Evolutionary conservation across 2,113 vertebrate species (phyloP).

Genomic region (Grus americana): DNA sequence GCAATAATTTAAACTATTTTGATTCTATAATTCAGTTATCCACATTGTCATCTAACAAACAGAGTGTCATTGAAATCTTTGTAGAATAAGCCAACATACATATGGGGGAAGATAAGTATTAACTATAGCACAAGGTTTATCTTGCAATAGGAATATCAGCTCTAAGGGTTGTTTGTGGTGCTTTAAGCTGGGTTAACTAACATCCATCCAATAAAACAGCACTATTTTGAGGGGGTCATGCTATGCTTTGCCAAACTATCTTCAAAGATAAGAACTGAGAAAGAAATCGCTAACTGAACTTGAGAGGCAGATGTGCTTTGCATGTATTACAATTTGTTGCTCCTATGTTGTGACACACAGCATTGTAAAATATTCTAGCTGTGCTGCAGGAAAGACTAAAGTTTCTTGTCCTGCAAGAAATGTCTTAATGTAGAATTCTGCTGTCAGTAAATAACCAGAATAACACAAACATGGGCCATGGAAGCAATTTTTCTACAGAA

Average conservation of each 20-base stretch:
- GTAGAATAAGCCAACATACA: neutral
- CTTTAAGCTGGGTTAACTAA: neutral
- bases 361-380: neutral
- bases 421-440: neutral
- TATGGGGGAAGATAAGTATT: neutral
- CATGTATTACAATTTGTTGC: neutral
- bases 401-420: neutral
- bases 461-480: neutral
- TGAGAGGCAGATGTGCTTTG: neutral
- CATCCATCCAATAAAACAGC: neutral
- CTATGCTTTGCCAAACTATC: neutral
- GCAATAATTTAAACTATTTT: neutral
- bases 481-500: neutral
- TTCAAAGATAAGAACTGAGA: neutral
- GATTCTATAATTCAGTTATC: neutral
- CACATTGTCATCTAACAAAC: neutral
- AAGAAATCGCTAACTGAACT: neutral
- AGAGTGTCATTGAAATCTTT: neutral
- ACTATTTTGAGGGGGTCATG: neutral
- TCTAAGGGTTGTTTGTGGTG: neutral
- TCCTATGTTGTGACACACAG: neutral
- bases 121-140: neutral
- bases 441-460: neutral
- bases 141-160: neutral
- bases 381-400: neutral